Conservation (phyloP, 1,140 invertebrate genomes). For the Eulimnadia texana region DNA sequence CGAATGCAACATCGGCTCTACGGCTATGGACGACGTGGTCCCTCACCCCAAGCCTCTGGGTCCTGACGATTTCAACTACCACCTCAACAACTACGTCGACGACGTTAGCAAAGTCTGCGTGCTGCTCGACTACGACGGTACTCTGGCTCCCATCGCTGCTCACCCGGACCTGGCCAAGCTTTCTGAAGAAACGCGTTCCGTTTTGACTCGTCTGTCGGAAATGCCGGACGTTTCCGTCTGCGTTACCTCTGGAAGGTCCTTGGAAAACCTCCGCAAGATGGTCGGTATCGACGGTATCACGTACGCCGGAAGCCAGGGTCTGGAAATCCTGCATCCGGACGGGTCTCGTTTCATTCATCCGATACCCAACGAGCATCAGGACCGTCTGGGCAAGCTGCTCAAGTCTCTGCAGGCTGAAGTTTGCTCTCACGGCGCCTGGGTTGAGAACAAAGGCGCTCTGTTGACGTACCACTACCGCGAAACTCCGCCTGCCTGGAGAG, state of each 20-base stretch:
- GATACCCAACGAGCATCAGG: constrained; percentile 28
- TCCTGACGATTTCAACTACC: constrained; percentile 17
- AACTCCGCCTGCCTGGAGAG: constrained; percentile 20
- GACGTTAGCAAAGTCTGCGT: constrained; percentile 27
- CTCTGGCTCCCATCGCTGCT: constrained; percentile 29
- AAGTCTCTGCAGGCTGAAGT: constrained; percentile 24
- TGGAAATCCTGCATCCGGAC: constrained; percentile 30
- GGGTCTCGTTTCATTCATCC: constrained; percentile 29
- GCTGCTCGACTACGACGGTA: constrained; percentile 33
- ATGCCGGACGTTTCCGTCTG: constrained; percentile 28
- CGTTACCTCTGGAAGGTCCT: constrained; percentile 29
- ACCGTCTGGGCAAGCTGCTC: constrained; percentile 25
- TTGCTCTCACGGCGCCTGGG: constrained; percentile 30
- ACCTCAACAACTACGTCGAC: constrained; percentile 25
- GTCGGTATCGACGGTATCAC: constrained; percentile 29
- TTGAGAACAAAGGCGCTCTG: constrained; percentile 31
- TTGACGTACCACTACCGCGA: constrained; percentile 32
- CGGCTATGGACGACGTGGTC: background rate
- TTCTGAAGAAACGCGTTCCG: constrained; percentile 26
- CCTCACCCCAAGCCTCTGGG: constrained; percentile 9
- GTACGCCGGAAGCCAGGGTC: constrained; percentile 31
- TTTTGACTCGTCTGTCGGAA: constrained; percentile 26
- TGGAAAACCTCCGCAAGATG: constrained; percentile 28
- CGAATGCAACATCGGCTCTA: constrained; percentile 16
- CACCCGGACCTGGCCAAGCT: constrained; percentile 31